A percentile compares a stretch with the other conserved stretches of the same genome.
Conservation (phyloP, 1,140 invertebrate genomes). For the Drosophila suzukii region DNA sequence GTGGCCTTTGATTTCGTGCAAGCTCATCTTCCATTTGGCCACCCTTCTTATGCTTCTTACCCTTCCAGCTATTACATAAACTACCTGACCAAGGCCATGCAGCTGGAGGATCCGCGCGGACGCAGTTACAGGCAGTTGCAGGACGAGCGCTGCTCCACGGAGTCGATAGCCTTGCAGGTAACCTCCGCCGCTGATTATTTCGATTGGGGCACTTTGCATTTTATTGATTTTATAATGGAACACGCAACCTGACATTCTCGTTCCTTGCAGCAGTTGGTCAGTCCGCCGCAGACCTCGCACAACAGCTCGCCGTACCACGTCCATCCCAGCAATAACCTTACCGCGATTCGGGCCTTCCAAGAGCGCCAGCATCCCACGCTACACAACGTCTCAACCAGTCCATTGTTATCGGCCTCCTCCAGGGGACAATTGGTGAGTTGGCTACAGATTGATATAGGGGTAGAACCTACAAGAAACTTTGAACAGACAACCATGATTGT, state of each 20-base stretch:
- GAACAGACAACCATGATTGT: not conserved
- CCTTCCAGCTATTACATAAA: conserved; percentile 90
- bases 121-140: conserved; percentile 86
- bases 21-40: conserved; percentile 33
- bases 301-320: conserved; percentile 84
- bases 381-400: conserved; percentile 82
- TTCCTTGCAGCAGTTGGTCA: conserved; percentile 58
- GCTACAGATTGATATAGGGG: no score
- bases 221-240: conserved; percentile 40
- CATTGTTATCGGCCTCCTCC: conserved; percentile 73
- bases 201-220: conserved; percentile 8
- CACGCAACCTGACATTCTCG: not conserved
- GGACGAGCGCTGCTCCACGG: conserved; percentile 85
- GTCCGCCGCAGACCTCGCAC: conserved; percentile 50
- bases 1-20: conserved; percentile 63
- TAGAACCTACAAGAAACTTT: not conserved
- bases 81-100: conserved; percentile 89
- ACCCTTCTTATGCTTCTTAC: not conserved
- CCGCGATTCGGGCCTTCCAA: conserved; percentile 82
- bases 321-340: conserved; percentile 81
- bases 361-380: conserved; percentile 66
- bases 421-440: conserved; percentile 69
- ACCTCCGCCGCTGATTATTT: not conserved
- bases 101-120: conserved; percentile 88
- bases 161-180: conserved; percentile 87